A percentile compares a stretch with the other conserved stretches of the same genome.
These are phyloP conservation scores for Bibio marci DNA, from an alignment of 2,888 invertebrate genomes.

Conservation along the genomic window DNA sequence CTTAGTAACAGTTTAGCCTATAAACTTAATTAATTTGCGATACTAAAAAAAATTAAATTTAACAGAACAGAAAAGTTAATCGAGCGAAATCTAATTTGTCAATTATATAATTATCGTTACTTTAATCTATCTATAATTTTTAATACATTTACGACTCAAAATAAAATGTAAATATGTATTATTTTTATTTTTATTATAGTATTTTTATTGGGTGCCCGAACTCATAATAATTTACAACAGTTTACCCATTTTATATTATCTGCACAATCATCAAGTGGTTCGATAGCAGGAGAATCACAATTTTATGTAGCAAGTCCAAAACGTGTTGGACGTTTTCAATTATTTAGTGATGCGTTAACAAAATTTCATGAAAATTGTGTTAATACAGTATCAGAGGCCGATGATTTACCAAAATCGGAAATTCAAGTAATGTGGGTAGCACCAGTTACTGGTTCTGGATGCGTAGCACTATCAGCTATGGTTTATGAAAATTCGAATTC, in stretches of 20 bases:
- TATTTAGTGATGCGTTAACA: constrained; percentile 38
- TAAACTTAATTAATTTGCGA: too few species aligned
- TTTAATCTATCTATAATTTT: constrained; percentile 3
- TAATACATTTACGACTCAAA: neutral
- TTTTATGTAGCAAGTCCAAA: constrained; percentile 30
- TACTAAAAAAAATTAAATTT: too few species aligned
- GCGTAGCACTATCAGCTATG: constrained; percentile 77
- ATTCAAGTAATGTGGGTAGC: constrained; percentile 87
- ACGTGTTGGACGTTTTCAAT: constrained; percentile 51
- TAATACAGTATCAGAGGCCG: constrained; percentile 67
- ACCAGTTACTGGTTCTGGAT: constrained; percentile 68
- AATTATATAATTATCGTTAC: too few species aligned
- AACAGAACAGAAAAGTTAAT: too few species aligned
- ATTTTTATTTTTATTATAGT: constrained; percentile 29
- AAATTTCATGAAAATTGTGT: constrained; percentile 67
- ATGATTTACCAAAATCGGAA: constrained; percentile 63
- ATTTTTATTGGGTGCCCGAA: constrained; percentile 47
- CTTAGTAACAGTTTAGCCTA: too few species aligned
- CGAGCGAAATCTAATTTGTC: too few species aligned
- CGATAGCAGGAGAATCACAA: constrained; percentile 17
- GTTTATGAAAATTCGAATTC: constrained; percentile 60
- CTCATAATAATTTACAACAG: constrained; percentile 47
- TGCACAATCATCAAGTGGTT: constrained; percentile 34
- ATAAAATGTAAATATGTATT: neutral
- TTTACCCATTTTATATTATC: constrained; percentile 66